Percentiles rank a stretch among this genome's conserved stretches.
Conservation (phyloP, 2,888 invertebrate genomes). For the Diaperis boleti region DNA sequence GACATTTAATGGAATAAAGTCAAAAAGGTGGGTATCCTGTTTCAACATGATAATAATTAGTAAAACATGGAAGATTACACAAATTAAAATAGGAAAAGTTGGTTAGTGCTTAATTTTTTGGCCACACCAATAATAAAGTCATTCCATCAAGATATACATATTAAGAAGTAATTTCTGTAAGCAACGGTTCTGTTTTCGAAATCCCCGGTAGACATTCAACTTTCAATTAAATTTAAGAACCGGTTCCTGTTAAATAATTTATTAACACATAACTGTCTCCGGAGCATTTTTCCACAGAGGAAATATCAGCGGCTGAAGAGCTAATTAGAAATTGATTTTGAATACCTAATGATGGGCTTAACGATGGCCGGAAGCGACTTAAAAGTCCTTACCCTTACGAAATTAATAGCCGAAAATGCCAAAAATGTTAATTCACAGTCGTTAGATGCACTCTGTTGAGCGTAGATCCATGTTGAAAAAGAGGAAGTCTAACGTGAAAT, state of each 20-base stretch:
- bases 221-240: slow-evolving; percentile 27
- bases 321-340: slow-evolving; percentile 23
- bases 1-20: no score
- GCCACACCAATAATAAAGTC: slow-evolving; percentile 30
- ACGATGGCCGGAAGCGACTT: slow-evolving; percentile 12
- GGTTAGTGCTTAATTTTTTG: background rate
- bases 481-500: slow-evolving; percentile 22
- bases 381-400: background rate
- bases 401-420: slow-evolving; percentile 11
- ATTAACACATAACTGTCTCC: slow-evolving; percentile 19
- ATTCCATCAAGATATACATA: no score
- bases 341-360: slow-evolving; percentile 13
- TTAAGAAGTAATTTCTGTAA: no score
- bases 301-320: slow-evolving; percentile 1
- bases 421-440: slow-evolving; percentile 17
- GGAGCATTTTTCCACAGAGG: slow-evolving; percentile 9
- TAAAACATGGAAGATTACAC: no score
- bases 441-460: slow-evolving; percentile 25
- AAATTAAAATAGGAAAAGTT: no score
- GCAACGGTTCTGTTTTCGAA: slow-evolving; percentile 15
- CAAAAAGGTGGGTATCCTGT: no score
- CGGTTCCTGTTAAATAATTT: slow-evolving; percentile 34
- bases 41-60: no score
- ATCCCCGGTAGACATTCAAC: background rate
- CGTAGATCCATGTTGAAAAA: slow-evolving; percentile 10